Evolutionary conservation across 2,888 invertebrate species (phyloP).

Genomic region (Drosophila incognita): DNA sequence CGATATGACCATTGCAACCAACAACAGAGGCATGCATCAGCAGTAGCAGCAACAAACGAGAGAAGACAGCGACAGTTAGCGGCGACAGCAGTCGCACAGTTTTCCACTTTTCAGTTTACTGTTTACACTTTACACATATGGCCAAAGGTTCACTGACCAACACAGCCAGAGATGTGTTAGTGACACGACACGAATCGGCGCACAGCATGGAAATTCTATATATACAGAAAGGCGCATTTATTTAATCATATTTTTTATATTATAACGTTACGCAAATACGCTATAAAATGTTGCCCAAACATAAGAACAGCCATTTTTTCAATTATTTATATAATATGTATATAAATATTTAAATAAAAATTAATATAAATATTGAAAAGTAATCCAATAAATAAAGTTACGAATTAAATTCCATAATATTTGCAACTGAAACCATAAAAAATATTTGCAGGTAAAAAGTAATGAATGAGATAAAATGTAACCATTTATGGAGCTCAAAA

Average conservation of each 20-base stretch:
- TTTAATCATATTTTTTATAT: background rate
- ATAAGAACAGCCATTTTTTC: no score
- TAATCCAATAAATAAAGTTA: background rate
- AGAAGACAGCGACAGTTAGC: slow-evolving; percentile 58
- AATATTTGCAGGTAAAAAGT: background rate
- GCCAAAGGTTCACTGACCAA: slow-evolving; percentile 73
- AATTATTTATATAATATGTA: no score
- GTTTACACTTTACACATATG: slow-evolving; percentile 61
- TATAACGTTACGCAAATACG: background rate
- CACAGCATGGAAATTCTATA: background rate
- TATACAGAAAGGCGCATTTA: background rate
- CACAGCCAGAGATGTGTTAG: slow-evolving; percentile 45
- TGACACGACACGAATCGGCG: slow-evolving; percentile 7
- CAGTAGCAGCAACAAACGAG: slow-evolving; percentile 23
- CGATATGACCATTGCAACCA: slow-evolving; percentile 74
- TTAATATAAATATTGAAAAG: no score
- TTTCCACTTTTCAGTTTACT: slow-evolving; percentile 59
- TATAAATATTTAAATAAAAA: background rate
- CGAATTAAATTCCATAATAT: background rate
- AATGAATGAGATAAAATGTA: background rate
- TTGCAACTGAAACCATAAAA: background rate
- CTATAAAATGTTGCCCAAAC: background rate
- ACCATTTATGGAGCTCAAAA: background rate
- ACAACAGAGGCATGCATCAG: slow-evolving; percentile 22
- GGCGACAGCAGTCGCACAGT: slow-evolving; percentile 57